Base-by-base conservation (phyloP, 2,888 invertebrate species). In the Paralinhomoeus sp. region DNA sequence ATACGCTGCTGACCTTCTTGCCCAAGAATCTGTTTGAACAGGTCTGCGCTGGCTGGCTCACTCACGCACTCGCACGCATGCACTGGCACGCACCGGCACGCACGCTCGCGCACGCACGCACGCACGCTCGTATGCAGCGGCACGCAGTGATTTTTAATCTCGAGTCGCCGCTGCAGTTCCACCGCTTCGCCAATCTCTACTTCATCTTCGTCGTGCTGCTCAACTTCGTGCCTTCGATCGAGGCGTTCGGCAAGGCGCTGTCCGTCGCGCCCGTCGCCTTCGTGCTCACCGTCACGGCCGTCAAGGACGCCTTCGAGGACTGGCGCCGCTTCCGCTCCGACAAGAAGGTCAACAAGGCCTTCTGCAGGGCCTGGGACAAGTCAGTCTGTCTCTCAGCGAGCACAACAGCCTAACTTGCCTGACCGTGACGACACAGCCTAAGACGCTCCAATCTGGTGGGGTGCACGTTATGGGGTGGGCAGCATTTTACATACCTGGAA, bases 231-330 rank as follows among this genome's bases (percentile, higher is more conserved):
- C 87, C 87, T 3, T 3, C 18, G 9, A 47, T 58, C 33, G 50
- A 50, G 24, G 53, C 56, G 5, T 54, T 53, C 43, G 55, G 49
- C 35, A 43, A 47, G 37, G 53, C 50, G 42, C 46, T 57, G n/a
- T 53, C 54, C 5, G 47, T 87, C 54, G 80, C 91, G 65, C 91
- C 93, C 51, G 75, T 93, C 55, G 79, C 84, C 55, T 81, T 85
- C 52, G 91, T 93, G 57, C 73, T 93, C 50, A 77, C 79, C 44
- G 75, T 93, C 62, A 89, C 89, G 56, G 89, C 87, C 60, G 75
- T 85, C 58, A 93, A 93, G 71, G 93, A 93, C 74, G 85, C 84
- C 58, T 85, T 85, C 65, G 93, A 93, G 72, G 93, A 93, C 68
- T 54, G 83, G 44, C 71, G 89, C 47, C 70, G 93, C 58, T 76